Conservation (phyloP, 53 echinoderm and acorn worm species). For the Echinometra lucunter region DNA sequence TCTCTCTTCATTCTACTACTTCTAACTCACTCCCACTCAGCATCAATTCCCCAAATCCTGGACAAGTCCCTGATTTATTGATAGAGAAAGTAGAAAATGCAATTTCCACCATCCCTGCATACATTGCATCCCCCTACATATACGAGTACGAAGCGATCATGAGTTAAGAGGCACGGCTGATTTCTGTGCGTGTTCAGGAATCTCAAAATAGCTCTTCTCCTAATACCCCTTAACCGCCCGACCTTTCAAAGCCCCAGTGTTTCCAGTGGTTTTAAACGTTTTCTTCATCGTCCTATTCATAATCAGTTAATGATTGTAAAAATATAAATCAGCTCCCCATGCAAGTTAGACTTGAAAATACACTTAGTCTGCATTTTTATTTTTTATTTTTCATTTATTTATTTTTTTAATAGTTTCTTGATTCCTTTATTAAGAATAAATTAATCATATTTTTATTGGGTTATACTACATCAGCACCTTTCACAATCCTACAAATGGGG, state of each 20-base stretch:
- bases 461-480: neutral
- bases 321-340: neutral
- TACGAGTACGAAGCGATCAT: neutral
- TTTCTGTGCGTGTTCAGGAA: neutral
- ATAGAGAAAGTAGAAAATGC: neutral
- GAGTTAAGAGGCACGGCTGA: neutral
- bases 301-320: neutral
- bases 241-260: neutral
- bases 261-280: neutral
- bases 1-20: neutral
- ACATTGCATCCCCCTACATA: neutral
- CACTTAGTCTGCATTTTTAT: neutral
- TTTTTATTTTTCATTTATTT: no score
- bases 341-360: neutral
- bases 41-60: conserved; percentile 16
- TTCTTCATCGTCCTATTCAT: neutral
- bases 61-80: neutral
- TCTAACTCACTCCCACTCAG: neutral
- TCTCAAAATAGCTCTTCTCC: conserved; percentile 23
- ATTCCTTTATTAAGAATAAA: neutral
- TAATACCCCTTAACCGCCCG: neutral
- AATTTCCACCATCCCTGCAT: neutral
- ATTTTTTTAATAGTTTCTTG: neutral
- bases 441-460: neutral
- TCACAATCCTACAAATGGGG: neutral